A percentile compares a stretch with the other conserved stretches of the same genome.
phyloP scores from a whole-genome alignment of 2,888 invertebrate genomes.

The Ethmia dodecea region DNA sequence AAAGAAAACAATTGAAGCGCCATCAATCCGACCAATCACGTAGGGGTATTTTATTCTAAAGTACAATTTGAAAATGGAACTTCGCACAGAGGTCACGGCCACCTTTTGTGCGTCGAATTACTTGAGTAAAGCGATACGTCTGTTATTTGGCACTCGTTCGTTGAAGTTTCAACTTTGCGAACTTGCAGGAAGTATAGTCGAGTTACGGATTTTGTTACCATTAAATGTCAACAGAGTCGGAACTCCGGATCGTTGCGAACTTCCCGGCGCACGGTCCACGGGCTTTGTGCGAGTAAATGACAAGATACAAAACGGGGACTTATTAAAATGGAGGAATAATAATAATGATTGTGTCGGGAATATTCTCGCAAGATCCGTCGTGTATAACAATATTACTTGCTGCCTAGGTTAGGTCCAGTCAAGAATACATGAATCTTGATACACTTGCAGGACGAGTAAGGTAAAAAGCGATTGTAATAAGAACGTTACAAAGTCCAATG shows the following conservation, averaged over 20 bases:
- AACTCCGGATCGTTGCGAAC: not conserved
- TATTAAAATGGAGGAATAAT: too few species aligned
- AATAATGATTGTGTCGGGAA: too few species aligned
- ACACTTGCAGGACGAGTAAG: too few species aligned
- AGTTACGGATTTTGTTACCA: constrained; percentile 18
- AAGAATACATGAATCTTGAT: too few species aligned
- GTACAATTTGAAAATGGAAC: constrained; percentile 22
- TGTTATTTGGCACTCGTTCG: constrained; percentile 18
- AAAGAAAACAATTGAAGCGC: constrained; percentile 22
- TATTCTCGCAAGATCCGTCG: too few species aligned
- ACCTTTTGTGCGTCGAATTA: constrained; percentile 19
- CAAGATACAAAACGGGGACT: not conserved
- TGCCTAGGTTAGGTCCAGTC: too few species aligned
- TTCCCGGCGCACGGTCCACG: not conserved
- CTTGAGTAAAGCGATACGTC: constrained; percentile 17
- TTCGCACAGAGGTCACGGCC: constrained; percentile 25
- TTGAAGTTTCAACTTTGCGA: constrained; percentile 2
- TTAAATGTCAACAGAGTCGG: constrained; percentile 19
- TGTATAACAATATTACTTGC: too few species aligned
- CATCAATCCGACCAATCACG: constrained; percentile 21
- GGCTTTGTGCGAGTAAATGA: not conserved
- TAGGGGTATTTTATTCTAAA: constrained; percentile 17
- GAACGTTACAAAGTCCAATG: too few species aligned
- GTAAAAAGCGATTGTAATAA: too few species aligned
- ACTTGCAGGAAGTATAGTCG: constrained; percentile 14